Evolutionary conservation across 1,140 invertebrate genomes (phyloP).

Genomic region (Drosophila melanica): DNA sequence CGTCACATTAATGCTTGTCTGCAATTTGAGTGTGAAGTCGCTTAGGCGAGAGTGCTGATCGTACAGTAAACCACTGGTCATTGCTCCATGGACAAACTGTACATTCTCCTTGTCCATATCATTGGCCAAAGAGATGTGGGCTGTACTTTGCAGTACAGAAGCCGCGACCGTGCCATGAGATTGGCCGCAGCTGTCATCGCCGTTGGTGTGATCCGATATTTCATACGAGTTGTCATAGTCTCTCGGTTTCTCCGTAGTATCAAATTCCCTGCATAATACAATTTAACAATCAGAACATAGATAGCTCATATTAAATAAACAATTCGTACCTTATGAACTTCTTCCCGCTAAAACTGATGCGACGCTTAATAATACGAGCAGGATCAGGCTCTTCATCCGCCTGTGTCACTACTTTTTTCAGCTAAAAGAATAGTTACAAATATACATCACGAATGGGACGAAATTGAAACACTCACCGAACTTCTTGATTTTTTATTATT

Average conservation of each 20-base stretch:
- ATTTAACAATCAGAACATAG: background rate
- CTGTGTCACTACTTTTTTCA: conserved; percentile 22
- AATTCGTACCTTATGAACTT: conserved; percentile 54
- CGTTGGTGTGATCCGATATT: conserved; percentile 57
- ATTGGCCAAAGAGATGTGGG: background rate
- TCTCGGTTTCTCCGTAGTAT: conserved; percentile 48
- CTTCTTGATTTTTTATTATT: conserved; percentile 50
- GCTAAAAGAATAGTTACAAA: conserved; percentile 13
- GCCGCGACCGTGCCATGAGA: conserved; percentile 18
- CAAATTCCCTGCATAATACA: conserved; percentile 44
- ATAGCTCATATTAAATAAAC: background rate
- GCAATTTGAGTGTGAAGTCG: conserved; percentile 47
- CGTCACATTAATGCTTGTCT: conserved; percentile 61
- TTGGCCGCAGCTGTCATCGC: conserved; percentile 48
- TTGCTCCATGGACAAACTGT: background rate
- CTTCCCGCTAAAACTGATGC: conserved; percentile 71
- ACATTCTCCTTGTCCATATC: conserved; percentile 54
- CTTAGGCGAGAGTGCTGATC: conserved; percentile 19
- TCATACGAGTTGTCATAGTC: conserved; percentile 66
- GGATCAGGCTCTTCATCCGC: conserved; percentile 22
- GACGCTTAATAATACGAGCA: conserved; percentile 40
- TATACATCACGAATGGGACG: background rate
- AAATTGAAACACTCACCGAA: conserved; percentile 37
- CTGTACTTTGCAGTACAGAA: conserved; percentile 15
- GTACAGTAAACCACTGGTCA: conserved; percentile 3